These are phyloP conservation scores for Chymomyza caudatula DNA, from an alignment of 2,888 invertebrate species.

Conservation along the genomic window DNA sequence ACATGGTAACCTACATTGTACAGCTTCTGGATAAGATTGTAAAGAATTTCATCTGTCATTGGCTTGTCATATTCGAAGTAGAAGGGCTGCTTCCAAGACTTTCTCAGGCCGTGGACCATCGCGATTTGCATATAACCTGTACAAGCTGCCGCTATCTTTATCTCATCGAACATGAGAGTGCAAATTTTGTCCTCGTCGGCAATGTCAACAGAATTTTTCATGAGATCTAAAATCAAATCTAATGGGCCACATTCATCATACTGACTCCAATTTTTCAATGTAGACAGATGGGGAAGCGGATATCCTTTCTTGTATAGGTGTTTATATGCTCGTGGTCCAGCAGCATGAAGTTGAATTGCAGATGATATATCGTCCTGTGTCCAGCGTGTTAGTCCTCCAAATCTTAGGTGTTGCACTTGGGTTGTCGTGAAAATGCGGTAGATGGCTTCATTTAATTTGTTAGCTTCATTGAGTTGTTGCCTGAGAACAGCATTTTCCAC, in stretches of 20 bases:
- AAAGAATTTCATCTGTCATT: background rate
- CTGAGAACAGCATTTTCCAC: background rate
- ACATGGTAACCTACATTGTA: slow-evolving; percentile 13
- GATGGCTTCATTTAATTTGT: background rate
- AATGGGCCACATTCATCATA: background rate
- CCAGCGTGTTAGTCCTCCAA: background rate
- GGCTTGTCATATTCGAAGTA: slow-evolving; percentile 2
- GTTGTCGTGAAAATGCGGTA: background rate
- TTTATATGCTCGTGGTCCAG: background rate
- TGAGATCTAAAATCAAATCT: background rate
- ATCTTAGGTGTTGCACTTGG: background rate
- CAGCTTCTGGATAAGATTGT: background rate
- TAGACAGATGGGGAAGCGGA: background rate
- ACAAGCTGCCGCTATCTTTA: background rate
- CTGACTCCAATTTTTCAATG: background rate
- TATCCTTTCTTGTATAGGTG: slow-evolving; percentile 1
- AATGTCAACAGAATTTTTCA: background rate
- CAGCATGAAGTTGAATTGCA: background rate
- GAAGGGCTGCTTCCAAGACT: slow-evolving; percentile 1
- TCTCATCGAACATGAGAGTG: background rate
- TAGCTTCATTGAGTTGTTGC: background rate
- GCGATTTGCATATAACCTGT: background rate
- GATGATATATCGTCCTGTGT: background rate
- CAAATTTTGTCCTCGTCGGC: slow-evolving; percentile 5
- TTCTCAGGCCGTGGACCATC: background rate